A percentile compares a stretch with the other conserved stretches of the same genome.
Evolutionary conservation across 2,113 vertebrate species (phyloP).

Genomic region (Serilophus lunatus): DNA sequence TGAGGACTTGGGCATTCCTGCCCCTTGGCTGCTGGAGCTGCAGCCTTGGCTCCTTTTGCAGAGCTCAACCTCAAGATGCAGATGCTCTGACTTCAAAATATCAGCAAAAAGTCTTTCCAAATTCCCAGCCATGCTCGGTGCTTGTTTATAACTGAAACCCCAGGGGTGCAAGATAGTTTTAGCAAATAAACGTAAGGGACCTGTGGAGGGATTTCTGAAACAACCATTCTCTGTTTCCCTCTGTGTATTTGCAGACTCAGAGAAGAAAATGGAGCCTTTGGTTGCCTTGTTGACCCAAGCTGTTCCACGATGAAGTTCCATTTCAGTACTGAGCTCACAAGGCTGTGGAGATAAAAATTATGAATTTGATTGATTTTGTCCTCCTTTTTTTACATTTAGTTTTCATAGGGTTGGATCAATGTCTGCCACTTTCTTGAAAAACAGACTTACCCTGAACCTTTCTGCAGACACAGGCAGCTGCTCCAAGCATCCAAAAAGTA

Average conservation of each 20-base stretch:
- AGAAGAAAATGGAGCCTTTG: constrained; percentile 15
- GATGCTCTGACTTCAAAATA: not conserved
- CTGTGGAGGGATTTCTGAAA: constrained; percentile 6
- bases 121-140: not conserved
- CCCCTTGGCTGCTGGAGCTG: not conserved
- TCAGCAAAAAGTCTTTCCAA: not conserved
- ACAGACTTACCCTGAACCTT: not conserved
- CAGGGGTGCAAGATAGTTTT: not conserved
- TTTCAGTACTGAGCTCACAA: not conserved
- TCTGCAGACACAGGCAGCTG: not conserved
- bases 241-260: not conserved
- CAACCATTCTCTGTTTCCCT: constrained; percentile 16
- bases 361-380: not conserved
- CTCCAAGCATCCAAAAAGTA: not conserved
- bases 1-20: not conserved
- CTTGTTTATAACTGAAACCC: not conserved
- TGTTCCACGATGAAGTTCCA: constrained; percentile 1
- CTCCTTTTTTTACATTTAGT: not conserved
- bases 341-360: constrained; percentile 2
- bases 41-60: not conserved
- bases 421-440: not conserved
- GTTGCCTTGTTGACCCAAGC: constrained; percentile 10
- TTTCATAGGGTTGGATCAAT: not conserved
- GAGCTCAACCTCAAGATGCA: not conserved
- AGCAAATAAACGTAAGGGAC: not conserved